Conservation (phyloP, 2,888 invertebrate species). For the Drosophila mimetica region DNA sequence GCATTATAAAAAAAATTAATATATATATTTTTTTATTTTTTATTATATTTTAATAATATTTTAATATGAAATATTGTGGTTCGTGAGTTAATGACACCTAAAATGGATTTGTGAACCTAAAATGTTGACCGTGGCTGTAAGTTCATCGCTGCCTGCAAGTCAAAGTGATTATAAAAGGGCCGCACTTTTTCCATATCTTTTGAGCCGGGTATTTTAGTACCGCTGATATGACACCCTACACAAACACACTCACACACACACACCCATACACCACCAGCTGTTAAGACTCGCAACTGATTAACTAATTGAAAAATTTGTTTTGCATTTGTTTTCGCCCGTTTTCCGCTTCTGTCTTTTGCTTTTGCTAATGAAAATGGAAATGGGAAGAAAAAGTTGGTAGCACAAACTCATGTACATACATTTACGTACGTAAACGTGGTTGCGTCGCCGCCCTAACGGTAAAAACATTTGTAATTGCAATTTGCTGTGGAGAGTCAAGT, state of each 20-base stretch:
- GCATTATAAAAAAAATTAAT: too few species aligned
- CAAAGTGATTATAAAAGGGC: slow-evolving; percentile 1
- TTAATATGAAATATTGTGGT: neutral
- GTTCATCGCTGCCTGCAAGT: neutral
- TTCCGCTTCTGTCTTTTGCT: slow-evolving; percentile 18
- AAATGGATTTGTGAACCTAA: neutral
- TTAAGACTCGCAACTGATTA: slow-evolving; percentile 37
- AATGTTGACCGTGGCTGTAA: neutral
- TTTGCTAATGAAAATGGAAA: slow-evolving; percentile 38
- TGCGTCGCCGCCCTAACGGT: slow-evolving; percentile 21
- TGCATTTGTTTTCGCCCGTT: slow-evolving; percentile 27
- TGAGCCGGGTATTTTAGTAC: slow-evolving; percentile 7
- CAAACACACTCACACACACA: slow-evolving; percentile 3
- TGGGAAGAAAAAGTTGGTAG: slow-evolving; percentile 9
- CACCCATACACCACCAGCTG: slow-evolving; percentile 14
- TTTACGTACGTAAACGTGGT: neutral
- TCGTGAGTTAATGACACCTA: neutral
- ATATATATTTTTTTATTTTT: too few species aligned
- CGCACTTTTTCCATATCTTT: slow-evolving; percentile 14
- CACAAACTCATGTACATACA: slow-evolving; percentile 13
- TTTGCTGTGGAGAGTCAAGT: slow-evolving; percentile 61
- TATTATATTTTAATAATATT: too few species aligned
- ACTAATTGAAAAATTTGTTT: slow-evolving; percentile 54
- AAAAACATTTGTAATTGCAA: slow-evolving; percentile 56
- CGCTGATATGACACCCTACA: slow-evolving; percentile 3